Conservation (phyloP, 53 echinoderm and acorn worm genomes). For the Echinarachnius parma region DNA sequence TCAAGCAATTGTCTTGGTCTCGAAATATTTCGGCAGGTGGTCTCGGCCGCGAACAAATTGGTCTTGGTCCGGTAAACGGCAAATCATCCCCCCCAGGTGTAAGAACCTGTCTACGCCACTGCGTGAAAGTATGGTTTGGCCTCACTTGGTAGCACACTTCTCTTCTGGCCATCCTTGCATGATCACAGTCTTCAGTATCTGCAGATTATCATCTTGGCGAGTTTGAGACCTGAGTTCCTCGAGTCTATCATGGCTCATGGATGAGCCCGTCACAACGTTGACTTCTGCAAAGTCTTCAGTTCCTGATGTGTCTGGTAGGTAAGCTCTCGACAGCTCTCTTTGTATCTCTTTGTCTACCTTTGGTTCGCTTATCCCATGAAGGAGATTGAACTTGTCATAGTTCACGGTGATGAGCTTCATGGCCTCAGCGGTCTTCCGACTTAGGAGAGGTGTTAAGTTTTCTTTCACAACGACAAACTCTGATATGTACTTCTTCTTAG, state of each 20-base stretch:
- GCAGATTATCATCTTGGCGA: background rate
- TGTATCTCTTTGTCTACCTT: no score
- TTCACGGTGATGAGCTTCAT: slow-evolving; percentile 50
- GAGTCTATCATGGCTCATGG: slow-evolving; percentile 1
- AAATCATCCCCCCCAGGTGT: no score
- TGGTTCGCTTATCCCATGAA: background rate
- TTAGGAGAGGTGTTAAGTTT: slow-evolving; percentile 26
- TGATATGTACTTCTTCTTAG: no score
- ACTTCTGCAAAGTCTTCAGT: slow-evolving; percentile 35
- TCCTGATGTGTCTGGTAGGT: slow-evolving; percentile 23
- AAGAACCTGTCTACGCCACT: no score
- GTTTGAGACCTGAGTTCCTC: background rate
- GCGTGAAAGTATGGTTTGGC: slow-evolving; percentile 42
- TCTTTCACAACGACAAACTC: slow-evolving; percentile 13
- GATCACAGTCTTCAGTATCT: slow-evolving; percentile 10
- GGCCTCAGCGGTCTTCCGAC: slow-evolving; percentile 29
- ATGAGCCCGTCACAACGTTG: slow-evolving; percentile 2
- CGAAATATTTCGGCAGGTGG: no score
- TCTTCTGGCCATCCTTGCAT: slow-evolving; percentile 49
- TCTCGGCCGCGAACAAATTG: no score
- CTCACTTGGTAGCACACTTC: background rate
- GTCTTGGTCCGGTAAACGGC: no score
- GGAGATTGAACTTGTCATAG: slow-evolving; percentile 42
- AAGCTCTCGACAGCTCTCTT: slow-evolving; percentile 34
- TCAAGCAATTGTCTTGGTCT: no score